These are phyloP conservation scores for Drosophila triauraria DNA, from an alignment of 1,140 invertebrate genomes.

Conservation along the genomic window DNA sequence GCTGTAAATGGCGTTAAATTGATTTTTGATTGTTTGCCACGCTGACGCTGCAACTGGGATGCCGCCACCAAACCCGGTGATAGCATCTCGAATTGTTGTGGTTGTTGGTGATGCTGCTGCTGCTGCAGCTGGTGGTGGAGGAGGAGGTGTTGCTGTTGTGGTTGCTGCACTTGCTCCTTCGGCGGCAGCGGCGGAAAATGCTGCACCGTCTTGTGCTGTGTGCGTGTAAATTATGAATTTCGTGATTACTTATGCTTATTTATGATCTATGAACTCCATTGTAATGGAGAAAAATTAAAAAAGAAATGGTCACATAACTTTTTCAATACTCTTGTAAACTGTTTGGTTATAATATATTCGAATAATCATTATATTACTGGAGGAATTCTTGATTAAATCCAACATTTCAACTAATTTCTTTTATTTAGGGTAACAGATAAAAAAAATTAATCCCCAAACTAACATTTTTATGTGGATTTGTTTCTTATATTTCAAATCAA, in stretches of 20 bases:
- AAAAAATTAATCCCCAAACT: too few species aligned
- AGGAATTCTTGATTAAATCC: neutral
- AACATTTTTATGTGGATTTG: too few species aligned
- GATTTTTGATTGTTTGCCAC: constrained; percentile 82
- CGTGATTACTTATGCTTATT: constrained; percentile 73
- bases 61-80: constrained; percentile 28
- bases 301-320: neutral
- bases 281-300: constrained; percentile 4
- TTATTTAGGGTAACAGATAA: too few species aligned
- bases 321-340: neutral
- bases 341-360: neutral
- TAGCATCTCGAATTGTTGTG: constrained; percentile 47
- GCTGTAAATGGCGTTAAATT: constrained; percentile 84
- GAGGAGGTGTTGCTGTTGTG: constrained; percentile 43
- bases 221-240: constrained; percentile 66
- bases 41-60: constrained; percentile 58
- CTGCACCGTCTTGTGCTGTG: constrained; percentile 83
- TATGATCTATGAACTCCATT: constrained; percentile 45
- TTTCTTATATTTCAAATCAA: too few species aligned
- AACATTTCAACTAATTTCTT: neutral
- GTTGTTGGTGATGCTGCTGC: constrained; percentile 34
- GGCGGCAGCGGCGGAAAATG: constrained; percentile 73
- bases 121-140: constrained; percentile 20
- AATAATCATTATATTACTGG: neutral
- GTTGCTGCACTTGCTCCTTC: constrained; percentile 44